Percentiles rank a stretch among this genome's conserved stretches.
phyloP scores from a whole-genome alignment of 2,888 invertebrate species.

The Phortica okadai region DNA sequence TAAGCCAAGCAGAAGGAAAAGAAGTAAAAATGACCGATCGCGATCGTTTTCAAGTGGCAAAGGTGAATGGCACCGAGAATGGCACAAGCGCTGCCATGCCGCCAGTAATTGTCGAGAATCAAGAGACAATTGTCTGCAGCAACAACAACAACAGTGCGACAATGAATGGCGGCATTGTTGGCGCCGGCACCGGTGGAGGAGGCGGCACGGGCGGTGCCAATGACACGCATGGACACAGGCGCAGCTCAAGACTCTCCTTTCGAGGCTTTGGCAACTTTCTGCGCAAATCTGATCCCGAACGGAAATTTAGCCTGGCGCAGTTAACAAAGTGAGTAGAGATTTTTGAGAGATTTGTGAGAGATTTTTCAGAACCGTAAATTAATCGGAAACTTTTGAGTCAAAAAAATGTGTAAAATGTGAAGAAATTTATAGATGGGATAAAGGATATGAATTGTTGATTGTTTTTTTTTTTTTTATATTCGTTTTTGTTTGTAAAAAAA shows the following conservation, averaged over 20 bases:
- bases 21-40: slow-evolving; percentile 64
- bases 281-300: slow-evolving; percentile 65
- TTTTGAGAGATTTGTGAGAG: too few relatives aligned
- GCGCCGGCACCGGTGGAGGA: slow-evolving; percentile 17
- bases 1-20: background rate
- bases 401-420: too few relatives aligned
- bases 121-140: slow-evolving; percentile 43
- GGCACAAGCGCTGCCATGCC: slow-evolving; percentile 51
- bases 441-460: too few relatives aligned
- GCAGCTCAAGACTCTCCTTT: slow-evolving; percentile 67
- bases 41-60: slow-evolving; percentile 70
- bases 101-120: slow-evolving; percentile 34
- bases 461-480: too few relatives aligned
- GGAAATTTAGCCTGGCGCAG: slow-evolving; percentile 75
- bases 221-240: slow-evolving; percentile 58
- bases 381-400: too few relatives aligned
- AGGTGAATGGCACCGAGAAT: slow-evolving; percentile 61
- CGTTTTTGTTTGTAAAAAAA: too few relatives aligned
- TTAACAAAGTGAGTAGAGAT: slow-evolving; percentile 71
- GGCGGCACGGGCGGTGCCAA: slow-evolving; percentile 44
- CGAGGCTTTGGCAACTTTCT: slow-evolving; percentile 70
- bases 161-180: slow-evolving; percentile 33
- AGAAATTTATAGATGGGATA: too few relatives aligned
- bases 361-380: too few relatives aligned
- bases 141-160: slow-evolving; percentile 40